These are phyloP conservation scores for Petrocephalus zakoni DNA, from an alignment of 2,113 vertebrate species.

Conservation along the genomic window DNA sequence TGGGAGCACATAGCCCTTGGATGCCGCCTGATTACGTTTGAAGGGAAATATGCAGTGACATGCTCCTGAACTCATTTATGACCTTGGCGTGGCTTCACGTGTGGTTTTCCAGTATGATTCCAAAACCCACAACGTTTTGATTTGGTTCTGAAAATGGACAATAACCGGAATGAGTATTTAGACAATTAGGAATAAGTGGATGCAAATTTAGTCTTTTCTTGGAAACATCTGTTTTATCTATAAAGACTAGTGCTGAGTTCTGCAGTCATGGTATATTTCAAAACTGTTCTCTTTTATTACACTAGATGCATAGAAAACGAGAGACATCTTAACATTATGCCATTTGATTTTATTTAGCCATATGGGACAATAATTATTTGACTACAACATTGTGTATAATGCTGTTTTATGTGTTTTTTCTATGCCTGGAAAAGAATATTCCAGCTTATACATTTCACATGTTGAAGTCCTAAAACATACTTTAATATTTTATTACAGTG, in stretches of 20 bases:
- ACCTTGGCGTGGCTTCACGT: slow-evolving; percentile 54
- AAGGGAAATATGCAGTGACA: slow-evolving; percentile 61
- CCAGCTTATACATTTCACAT: not conserved
- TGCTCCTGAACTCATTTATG: slow-evolving; percentile 57
- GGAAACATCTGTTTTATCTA: slow-evolving; percentile 64
- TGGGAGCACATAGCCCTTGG: not conserved
- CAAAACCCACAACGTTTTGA: slow-evolving; percentile 42
- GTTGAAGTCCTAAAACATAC: not conserved
- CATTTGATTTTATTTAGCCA: not conserved
- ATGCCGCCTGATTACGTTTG: slow-evolving; percentile 44
- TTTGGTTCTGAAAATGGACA: slow-evolving; percentile 50
- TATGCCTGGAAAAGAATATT: not conserved
- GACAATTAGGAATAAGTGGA: slow-evolving; percentile 58
- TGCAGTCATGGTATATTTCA: slow-evolving; percentile 54
- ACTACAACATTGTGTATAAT: not conserved
- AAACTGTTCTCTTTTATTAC: slow-evolving; percentile 39
- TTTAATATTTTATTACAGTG: not conserved
- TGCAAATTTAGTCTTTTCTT: slow-evolving; percentile 56
- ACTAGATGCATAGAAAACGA: not conserved
- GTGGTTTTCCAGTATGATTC: slow-evolving; percentile 58
- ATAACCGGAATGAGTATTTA: slow-evolving; percentile 63
- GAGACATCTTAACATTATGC: not conserved
- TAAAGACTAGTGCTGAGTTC: slow-evolving; percentile 40
- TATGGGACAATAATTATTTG: not conserved
- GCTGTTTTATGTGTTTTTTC: not conserved